Evolutionary conservation across 1,140 invertebrate species (phyloP).

Genomic region (Phocides pigmalion): DNA sequence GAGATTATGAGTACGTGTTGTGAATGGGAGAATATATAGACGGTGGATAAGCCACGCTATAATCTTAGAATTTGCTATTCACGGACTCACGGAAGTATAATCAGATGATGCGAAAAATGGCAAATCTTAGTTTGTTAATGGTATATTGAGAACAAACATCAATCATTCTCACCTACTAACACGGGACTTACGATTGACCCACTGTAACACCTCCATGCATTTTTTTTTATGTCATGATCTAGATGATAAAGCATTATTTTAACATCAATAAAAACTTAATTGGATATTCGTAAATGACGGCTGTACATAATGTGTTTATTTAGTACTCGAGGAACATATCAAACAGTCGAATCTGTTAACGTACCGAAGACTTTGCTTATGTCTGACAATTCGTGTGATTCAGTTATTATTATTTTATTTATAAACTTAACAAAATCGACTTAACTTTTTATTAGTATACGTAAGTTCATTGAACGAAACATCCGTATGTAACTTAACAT

Average conservation of each 20-base stretch:
- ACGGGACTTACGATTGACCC: conserved; percentile 9
- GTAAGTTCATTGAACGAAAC: conserved; percentile 9
- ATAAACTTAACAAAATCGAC: no score
- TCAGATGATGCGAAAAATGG: conserved; percentile 6
- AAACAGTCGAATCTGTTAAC: no score
- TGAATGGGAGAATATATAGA: not conserved
- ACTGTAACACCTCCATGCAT: conserved; percentile 5
- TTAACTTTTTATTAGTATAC: no score
- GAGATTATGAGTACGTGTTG: not conserved
- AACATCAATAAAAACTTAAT: not conserved
- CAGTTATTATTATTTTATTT: no score
- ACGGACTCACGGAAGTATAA: not conserved
- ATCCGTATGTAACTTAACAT: not conserved
- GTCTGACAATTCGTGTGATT: no score
- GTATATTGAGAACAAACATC: conserved; percentile 39
- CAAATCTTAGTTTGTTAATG: conserved; percentile 23
- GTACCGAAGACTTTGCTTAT: no score
- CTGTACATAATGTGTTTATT: no score
- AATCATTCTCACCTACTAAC: conserved; percentile 40
- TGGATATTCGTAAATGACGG: no score
- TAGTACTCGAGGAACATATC: no score
- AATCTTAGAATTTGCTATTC: no score
- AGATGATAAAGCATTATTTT: conserved; percentile 27
- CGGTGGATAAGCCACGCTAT: no score
- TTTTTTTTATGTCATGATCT: conserved; percentile 16